Percentiles rank a stretch among this genome's conserved stretches.
Evolutionary conservation across 2,888 invertebrate genomes (phyloP).

Genomic region (Invenusta paracnida): DNA sequence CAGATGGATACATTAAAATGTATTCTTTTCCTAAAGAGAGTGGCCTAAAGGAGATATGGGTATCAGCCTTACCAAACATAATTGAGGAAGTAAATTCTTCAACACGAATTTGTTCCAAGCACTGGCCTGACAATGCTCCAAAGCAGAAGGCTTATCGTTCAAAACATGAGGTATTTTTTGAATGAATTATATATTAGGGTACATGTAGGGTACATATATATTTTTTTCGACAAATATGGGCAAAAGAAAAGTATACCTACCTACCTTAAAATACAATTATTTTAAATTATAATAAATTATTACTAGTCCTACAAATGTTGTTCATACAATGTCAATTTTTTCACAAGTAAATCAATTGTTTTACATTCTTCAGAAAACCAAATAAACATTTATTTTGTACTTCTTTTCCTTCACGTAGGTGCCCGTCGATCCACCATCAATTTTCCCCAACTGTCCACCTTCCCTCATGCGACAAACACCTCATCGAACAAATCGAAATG

Average conservation of each 20-base stretch:
- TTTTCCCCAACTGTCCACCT: not conserved
- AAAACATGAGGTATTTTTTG: not conserved
- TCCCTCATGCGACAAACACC: not conserved
- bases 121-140: not conserved
- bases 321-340: too few relatives aligned
- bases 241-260: too few relatives aligned
- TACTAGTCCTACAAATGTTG: too few relatives aligned
- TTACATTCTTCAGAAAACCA: too few relatives aligned
- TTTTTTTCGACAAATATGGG: too few relatives aligned
- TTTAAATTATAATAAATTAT: too few relatives aligned
- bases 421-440: not conserved
- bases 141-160: not conserved
- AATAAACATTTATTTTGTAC: too few relatives aligned
- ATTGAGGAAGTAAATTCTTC: not conserved
- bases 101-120: not conserved
- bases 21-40: not conserved
- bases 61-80: not conserved
- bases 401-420: not conserved
- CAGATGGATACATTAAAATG: not conserved
- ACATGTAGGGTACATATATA: too few relatives aligned
- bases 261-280: too few relatives aligned
- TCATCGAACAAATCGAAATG: not conserved
- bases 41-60: not conserved
- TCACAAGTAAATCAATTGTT: too few relatives aligned
- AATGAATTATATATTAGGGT: not conserved